A percentile compares a stretch with the other conserved stretches of the same genome.
These are phyloP conservation scores for Macropis europaea DNA, from an alignment of 2,888 invertebrate genomes.

Conservation along the genomic window DNA sequence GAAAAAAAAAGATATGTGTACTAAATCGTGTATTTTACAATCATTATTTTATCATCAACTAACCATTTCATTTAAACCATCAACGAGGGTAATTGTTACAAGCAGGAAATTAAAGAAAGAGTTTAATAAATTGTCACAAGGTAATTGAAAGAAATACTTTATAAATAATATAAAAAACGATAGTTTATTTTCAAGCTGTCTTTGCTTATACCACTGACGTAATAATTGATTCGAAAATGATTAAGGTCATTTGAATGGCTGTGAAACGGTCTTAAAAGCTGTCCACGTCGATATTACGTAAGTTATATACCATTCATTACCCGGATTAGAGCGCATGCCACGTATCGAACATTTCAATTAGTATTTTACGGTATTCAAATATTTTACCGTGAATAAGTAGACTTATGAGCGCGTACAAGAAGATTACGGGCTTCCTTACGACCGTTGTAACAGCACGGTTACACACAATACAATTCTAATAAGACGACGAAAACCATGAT, in stretches of 20 bases:
- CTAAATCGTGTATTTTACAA: too few relatives aligned
- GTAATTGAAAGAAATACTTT: too few relatives aligned
- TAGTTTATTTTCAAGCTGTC: too few relatives aligned
- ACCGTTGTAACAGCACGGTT: constrained; percentile 3
- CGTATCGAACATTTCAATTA: constrained; percentile 8
- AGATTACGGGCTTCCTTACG: background rate
- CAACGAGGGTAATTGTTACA: too few relatives aligned
- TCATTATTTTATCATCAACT: too few relatives aligned
- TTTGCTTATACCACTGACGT: too few relatives aligned
- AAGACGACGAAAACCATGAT: constrained; percentile 10
- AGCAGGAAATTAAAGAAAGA: too few relatives aligned
- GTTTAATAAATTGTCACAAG: too few relatives aligned
- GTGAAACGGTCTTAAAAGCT: background rate
- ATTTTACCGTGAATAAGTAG: background rate
- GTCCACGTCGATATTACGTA: background rate
- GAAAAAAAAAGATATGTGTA: too few relatives aligned
- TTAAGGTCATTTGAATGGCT: background rate
- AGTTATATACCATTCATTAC: background rate
- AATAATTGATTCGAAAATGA: background rate
- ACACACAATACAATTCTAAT: constrained; percentile 2
- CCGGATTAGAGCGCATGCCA: background rate
- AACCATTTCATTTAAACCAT: too few relatives aligned
- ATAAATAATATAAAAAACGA: too few relatives aligned
- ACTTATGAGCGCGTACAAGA: constrained; percentile 1
- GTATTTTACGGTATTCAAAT: background rate